Base-by-base conservation (phyloP, 2,888 invertebrate genomes). In the Dendrolimus pini region DNA sequence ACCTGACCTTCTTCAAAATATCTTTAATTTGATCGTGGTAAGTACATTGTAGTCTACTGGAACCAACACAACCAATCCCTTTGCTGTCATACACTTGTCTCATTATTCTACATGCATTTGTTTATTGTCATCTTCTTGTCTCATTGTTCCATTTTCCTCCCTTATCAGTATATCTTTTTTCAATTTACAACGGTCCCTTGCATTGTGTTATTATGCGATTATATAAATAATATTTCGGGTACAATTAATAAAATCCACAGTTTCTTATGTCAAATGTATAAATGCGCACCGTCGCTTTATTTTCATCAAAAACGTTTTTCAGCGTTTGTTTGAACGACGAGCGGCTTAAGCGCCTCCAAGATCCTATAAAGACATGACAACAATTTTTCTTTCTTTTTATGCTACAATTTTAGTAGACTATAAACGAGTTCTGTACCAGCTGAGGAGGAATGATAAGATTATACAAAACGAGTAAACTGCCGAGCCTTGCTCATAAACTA, bases 371-470 rank as follows among this genome's bases (percentile, higher is more conserved):
- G n/a, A 41, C 52, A 52, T 54, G 47, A 56, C 12, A 55, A 8
- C 30, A 59, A 55, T 59, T 57, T 57, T 61, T 62, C 56, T 55
- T 54, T 62, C 56, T 55, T 54, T 54, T 55, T 62, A 56, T 52
- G 9, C 54, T 64, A 47, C 12, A 60, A 54, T 14, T 58, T 58
- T 63, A 61, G 54, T 56, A 57, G 54, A 61, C 56, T 56, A 60
- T 64, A 64, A 67, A 67, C 53, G 56, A 59, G 60, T 58, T 61
- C 53, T 60, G 62, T 63, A 41, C 58, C 58, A 62, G 52, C 60
- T 54, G 63, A 61, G 62, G 62, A 64, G 61, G 60, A 60, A 64
- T 64, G 64, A 65, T 67, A 62, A 67, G 64, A 67, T 71, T 64
- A 67, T 68, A 53, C 59, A 57, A 61, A 65, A 67, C 61, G 62